These are phyloP conservation scores for Meda fulgida DNA, from an alignment of 2,797 vertebrate genomes.

Conservation along the genomic window DNA sequence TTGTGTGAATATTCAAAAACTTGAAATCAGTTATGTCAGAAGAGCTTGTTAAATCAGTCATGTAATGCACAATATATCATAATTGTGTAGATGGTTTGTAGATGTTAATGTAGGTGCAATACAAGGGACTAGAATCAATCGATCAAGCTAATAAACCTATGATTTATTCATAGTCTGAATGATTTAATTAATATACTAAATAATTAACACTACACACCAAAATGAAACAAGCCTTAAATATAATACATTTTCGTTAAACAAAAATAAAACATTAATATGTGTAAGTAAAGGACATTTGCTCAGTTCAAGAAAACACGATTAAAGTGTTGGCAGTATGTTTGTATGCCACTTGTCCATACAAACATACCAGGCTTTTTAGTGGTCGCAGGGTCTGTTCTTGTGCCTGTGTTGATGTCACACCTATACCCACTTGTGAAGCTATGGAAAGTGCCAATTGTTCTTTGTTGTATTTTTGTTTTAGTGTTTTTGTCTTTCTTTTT, in stretches of 20 bases:
- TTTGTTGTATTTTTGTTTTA: background rate
- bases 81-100: conserved; percentile 21
- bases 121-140: conserved; percentile 16
- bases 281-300: background rate
- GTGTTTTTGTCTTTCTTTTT: background rate
- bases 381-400: conserved; percentile 43
- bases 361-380: conserved; percentile 13
- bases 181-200: conserved; percentile 17
- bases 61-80: background rate
- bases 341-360: conserved; percentile 14
- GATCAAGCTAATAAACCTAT: conserved; percentile 25
- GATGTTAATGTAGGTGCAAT: conserved; percentile 41
- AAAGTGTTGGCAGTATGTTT: background rate
- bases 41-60: conserved; percentile 17
- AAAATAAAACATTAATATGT: background rate
- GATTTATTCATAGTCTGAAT: background rate
- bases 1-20: conserved; percentile 35
- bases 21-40: conserved; percentile 18
- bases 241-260: background rate
- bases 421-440: conserved; percentile 24
- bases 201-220: background rate
- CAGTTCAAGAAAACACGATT: background rate
- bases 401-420: conserved; percentile 46
- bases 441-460: conserved; percentile 30
- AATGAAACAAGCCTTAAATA: background rate